These are phyloP conservation scores for Hassar affinis DNA, from an alignment of 2,113 vertebrate species.

Conservation along the genomic window DNA sequence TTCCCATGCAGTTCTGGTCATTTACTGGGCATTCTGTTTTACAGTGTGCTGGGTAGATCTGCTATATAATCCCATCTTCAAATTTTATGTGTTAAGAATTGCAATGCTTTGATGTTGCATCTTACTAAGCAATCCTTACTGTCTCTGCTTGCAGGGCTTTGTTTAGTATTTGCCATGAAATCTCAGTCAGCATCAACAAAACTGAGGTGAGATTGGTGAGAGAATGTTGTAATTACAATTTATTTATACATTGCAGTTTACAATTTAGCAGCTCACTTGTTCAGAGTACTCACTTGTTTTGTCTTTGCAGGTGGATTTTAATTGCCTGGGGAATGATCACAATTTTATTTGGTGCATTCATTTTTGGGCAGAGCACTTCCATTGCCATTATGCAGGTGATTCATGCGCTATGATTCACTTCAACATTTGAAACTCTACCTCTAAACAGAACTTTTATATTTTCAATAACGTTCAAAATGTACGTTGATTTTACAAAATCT, in stretches of 20 bases:
- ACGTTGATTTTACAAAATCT: background rate
- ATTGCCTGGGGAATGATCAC: constrained; percentile 81
- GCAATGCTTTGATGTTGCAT: background rate
- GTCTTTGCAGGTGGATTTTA: constrained; percentile 73
- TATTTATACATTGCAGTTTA: background rate
- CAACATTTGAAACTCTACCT: background rate
- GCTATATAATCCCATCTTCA: background rate
- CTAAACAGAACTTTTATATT: background rate
- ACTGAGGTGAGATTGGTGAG: constrained; percentile 78
- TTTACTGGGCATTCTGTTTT: background rate
- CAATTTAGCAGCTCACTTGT: background rate
- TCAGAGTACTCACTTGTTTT: background rate
- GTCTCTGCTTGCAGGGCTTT: constrained; percentile 77
- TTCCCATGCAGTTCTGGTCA: background rate
- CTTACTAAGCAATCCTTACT: no score
- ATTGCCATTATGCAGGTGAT: constrained; percentile 79
- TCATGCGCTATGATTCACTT: constrained; percentile 60
- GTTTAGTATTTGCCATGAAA: constrained; percentile 81
- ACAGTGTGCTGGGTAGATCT: background rate
- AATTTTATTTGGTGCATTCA: constrained; percentile 81
- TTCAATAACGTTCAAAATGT: background rate
- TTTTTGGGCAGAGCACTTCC: constrained; percentile 92
- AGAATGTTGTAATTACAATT: constrained; percentile 52
- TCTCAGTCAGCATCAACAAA: constrained; percentile 65
- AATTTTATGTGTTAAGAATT: background rate